These are phyloP conservation scores for Drosophila melanica DNA, from an alignment of 1,140 invertebrate species.

Conservation along the genomic window DNA sequence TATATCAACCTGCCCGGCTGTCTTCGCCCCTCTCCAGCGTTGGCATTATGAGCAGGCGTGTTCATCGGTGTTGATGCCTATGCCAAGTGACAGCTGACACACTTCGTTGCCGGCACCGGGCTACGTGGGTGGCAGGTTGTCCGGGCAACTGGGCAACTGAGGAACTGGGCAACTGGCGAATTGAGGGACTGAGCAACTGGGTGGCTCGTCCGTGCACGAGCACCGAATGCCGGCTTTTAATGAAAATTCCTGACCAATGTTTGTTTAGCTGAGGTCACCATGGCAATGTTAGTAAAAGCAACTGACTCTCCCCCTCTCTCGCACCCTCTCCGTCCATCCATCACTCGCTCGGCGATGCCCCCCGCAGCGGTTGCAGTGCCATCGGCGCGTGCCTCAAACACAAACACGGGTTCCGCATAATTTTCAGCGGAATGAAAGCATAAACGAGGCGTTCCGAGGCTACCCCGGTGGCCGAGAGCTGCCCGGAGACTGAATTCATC, in stretches of 20 bases:
- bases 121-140: slow-evolving; percentile 38
- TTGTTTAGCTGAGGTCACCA: slow-evolving; percentile 72
- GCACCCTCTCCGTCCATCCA: too few species aligned
- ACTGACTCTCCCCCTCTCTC: neutral
- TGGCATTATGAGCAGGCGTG: slow-evolving; percentile 18
- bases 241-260: slow-evolving; percentile 80
- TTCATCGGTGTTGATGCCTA: slow-evolving; percentile 68
- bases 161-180: too few species aligned
- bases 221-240: slow-evolving; percentile 55
- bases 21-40: slow-evolving; percentile 5
- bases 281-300: slow-evolving; percentile 49
- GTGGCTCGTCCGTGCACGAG: slow-evolving; percentile 1
- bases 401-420: slow-evolving; percentile 79
- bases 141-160: slow-evolving; percentile 12
- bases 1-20: slow-evolving; percentile 35
- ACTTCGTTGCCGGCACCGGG: slow-evolving; percentile 55
- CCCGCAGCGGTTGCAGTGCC: slow-evolving; percentile 32
- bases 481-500: slow-evolving; percentile 13
- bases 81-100: slow-evolving; percentile 78
- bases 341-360: neutral
- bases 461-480: slow-evolving; percentile 59
- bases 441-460: slow-evolving; percentile 68
- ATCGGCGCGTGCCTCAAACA: slow-evolving; percentile 73
- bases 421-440: slow-evolving; percentile 79
- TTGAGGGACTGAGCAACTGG: neutral